These are phyloP conservation scores for Acanthococcus lagerstroemiae DNA, from an alignment of 2,888 invertebrate genomes.

Conservation along the genomic window DNA sequence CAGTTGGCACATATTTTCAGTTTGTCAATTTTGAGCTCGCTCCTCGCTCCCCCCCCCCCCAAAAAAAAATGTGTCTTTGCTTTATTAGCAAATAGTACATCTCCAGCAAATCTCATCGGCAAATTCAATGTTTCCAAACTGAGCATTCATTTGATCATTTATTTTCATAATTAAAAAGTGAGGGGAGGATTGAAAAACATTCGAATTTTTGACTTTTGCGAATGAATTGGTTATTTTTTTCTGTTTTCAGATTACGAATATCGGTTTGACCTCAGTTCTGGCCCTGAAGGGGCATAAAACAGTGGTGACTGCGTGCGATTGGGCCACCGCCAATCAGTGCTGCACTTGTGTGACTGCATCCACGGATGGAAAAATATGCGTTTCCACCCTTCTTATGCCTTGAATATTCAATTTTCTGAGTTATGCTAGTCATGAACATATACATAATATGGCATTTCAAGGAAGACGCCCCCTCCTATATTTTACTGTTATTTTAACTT, in stretches of 20 bases:
- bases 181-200: neutral
- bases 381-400: constrained; percentile 49
- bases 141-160: neutral
- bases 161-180: neutral
- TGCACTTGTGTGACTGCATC: constrained; percentile 51
- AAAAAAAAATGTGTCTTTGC: no score
- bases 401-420: no score
- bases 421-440: no score
- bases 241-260: constrained; percentile 41
- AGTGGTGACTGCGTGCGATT: constrained; percentile 49
- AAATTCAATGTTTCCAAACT: neutral
- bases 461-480: no score
- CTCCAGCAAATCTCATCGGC: no score
- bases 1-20: no score
- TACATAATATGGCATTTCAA: no score
- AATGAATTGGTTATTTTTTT: no score
- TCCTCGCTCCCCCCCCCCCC: no score
- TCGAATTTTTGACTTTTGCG: neutral
- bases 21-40: no score
- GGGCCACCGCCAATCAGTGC: constrained; percentile 51
- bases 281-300: constrained; percentile 48
- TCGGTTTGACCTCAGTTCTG: constrained; percentile 42
- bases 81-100: no score
- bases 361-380: constrained; percentile 49
- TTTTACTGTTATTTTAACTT: no score